A percentile compares a stretch with the other conserved stretches of the same genome.
phyloP scores from a whole-genome alignment of 2,113 vertebrate genomes.

The Turdus rufiventris region DNA sequence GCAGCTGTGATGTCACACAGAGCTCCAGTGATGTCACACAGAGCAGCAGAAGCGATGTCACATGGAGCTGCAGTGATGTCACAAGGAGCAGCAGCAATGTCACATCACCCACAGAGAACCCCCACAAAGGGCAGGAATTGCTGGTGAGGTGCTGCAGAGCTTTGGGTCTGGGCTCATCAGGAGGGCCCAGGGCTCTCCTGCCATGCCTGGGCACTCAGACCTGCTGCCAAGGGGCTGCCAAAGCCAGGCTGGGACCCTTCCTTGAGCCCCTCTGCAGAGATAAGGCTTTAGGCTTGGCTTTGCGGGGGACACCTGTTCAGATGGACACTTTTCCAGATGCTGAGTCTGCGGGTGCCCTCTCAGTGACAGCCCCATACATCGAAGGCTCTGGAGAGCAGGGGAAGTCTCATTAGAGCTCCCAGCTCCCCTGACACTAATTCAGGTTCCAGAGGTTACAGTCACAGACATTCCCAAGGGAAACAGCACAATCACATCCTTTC shows the following conservation, averaged over 20 bases:
- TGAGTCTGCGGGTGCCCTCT: not conserved
- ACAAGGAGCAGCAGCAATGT: too few relatives aligned
- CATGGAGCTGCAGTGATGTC: too few relatives aligned
- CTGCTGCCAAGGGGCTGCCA: fast-evolving
- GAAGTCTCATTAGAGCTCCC: not conserved
- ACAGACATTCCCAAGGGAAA: not conserved
- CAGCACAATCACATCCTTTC: fast-evolving
- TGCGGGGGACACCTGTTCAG: not conserved
- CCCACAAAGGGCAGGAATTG: not conserved
- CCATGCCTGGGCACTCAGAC: fast-evolving
- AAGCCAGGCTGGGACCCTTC: not conserved
- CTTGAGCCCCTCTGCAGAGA: not conserved
- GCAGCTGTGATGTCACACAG: not conserved
- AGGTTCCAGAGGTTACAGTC: not conserved
- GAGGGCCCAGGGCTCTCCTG: fast-evolving
- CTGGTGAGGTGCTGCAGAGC: not conserved
- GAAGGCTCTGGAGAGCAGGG: not conserved
- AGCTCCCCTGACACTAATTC: too few relatives aligned
- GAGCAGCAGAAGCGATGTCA: too few relatives aligned
- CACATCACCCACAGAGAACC: not conserved
- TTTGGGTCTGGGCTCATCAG: not conserved
- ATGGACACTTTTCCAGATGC: not conserved
- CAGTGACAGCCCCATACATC: not conserved
- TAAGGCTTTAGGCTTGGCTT: too few relatives aligned
- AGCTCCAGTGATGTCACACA: not conserved